Conservation (phyloP, 2,113 vertebrate species). For the Nesoenas mayeri region DNA sequence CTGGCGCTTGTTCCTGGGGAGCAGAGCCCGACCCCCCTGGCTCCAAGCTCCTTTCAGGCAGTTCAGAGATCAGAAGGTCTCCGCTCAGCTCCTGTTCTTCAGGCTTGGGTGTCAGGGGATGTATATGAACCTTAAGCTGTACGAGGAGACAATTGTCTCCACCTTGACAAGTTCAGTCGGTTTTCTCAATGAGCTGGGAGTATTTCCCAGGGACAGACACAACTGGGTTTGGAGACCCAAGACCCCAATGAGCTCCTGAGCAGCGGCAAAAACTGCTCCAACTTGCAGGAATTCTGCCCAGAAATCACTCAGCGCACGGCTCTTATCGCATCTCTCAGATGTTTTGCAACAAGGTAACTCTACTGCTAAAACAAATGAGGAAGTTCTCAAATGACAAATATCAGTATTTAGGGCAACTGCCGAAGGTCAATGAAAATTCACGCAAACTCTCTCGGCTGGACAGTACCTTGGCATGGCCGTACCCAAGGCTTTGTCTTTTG, state of each 20-base stretch:
- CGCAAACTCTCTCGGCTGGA: no score
- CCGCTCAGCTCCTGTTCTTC: no score
- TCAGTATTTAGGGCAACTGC: neutral
- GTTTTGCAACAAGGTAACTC: neutral
- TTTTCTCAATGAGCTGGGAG: neutral
- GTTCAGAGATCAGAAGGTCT: no score
- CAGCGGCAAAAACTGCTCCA: neutral
- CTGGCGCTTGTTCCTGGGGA: no score
- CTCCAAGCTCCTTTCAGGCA: no score
- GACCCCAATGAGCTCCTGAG: neutral
- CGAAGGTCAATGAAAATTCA: neutral
- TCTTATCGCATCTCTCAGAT: accelerated
- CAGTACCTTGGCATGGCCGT: neutral
- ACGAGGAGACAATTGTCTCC: neutral
- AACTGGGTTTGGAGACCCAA: neutral
- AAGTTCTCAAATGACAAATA: neutral
- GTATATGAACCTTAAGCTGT: neutral
- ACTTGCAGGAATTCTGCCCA: neutral
- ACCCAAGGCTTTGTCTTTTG: neutral
- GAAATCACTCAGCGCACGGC: accelerated
- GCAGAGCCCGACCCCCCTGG: no score
- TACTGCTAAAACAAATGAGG: neutral
- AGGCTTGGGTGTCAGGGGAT: accelerated
- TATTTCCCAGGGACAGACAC: neutral
- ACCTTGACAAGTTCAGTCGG: neutral